Evolutionary conservation across 1,140 invertebrate genomes (phyloP), one percentile per base, ranked within the genome.

Genomic region (Caerostris darwini): DNA sequence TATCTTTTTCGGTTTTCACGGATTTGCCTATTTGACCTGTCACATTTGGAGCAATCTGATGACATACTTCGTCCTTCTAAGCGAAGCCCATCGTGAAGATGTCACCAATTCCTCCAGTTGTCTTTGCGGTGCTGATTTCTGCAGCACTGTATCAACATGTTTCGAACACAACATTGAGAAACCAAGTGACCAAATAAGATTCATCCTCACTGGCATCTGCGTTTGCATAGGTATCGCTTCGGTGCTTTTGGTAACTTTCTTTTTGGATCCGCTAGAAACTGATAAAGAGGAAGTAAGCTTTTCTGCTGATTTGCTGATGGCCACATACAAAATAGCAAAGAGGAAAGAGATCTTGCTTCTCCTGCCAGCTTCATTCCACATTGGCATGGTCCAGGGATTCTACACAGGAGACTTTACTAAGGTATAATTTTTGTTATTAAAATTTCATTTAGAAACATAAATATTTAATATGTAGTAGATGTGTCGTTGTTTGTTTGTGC

Each of bases 301-400:
- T 19, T 97, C 97, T 17, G 97, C 97, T 19, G 59, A 64, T 3
- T 59, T 88, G 17, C 97, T 99, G 0, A 98, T 98, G 94, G 97
- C 98, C 19, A 99, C 98, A 5, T 97, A 98, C 90, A 97, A 97
- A 95, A 98, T 99, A 95, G 34, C 85, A 3, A 86, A 17, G 14
- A 96, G 99, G 94, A 98, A 98, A 96, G 17, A 85, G 8, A 98
- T 99, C 95, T 97, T 99, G 95, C 96, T 99, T 5, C 97, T 99
- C 10, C 99, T 99, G 95, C 98, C 99, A 0, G 97, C 99, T 93
- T 99, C 99, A 0, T 96, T 99, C 61, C 99, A 98, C 97, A 99
- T 99, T 95, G 99, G 99, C 83, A 98, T 99, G 97, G 99, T 99
- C 96, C 99, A 99, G 96, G 98, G 98, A 0, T 99, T 99, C 96